Conservation (phyloP, 2,888 invertebrate species). For the Harpalus rufipes region DNA sequence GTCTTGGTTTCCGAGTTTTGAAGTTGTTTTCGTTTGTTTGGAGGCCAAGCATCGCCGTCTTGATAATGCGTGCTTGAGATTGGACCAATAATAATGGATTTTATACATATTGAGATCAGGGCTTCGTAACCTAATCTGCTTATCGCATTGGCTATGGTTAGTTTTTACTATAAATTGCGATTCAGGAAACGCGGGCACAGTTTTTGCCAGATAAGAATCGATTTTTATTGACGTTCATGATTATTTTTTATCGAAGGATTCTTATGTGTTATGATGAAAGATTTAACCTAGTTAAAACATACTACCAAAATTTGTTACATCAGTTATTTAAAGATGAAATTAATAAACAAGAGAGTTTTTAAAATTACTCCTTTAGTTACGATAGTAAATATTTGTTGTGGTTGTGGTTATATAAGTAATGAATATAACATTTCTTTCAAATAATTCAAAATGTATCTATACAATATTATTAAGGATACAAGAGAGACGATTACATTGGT, state of each 20-base stretch:
- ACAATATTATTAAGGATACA: too few relatives aligned
- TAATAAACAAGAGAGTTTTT: too few relatives aligned
- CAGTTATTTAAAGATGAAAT: too few relatives aligned
- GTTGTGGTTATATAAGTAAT: too few relatives aligned
- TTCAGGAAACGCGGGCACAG: conserved; percentile 24
- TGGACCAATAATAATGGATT: conserved; percentile 30
- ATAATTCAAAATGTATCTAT: too few relatives aligned
- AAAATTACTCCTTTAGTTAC: too few relatives aligned
- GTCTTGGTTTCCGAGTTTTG: conserved; percentile 7
- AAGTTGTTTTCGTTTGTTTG: conserved; percentile 34
- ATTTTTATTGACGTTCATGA: conserved; percentile 8
- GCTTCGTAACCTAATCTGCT: conserved; percentile 36
- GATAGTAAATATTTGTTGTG: too few relatives aligned
- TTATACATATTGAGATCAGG: conserved; percentile 35
- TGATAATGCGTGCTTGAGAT: conserved; percentile 22
- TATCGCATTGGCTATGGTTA: conserved; percentile 46
- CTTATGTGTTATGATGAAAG: neutral
- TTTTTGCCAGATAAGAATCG: conserved; percentile 39
- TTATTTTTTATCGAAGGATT: conserved; percentile 12
- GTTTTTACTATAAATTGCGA: conserved; percentile 46
- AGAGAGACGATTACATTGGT: too few relatives aligned
- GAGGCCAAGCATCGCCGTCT: conserved; percentile 20
- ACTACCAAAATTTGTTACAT: neutral
- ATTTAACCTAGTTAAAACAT: neutral
- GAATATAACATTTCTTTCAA: too few relatives aligned